Evolutionary conservation across 2,113 vertebrate species (phyloP).

Genomic region (Amia ocellicauda): DNA sequence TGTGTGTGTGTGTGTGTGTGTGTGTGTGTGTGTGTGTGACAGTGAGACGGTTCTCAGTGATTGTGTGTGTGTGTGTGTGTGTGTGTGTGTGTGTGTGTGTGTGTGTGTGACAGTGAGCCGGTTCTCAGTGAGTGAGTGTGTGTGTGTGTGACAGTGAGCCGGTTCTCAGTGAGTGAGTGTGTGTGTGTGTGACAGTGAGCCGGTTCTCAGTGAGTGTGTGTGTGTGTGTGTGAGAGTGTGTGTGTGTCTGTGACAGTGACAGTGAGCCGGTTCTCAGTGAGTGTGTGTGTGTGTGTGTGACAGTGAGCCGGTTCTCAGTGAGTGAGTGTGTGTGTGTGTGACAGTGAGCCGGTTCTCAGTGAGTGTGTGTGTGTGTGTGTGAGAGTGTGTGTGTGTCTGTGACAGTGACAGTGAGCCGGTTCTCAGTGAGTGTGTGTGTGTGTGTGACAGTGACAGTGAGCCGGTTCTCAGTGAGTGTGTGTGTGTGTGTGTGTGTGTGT

Average conservation of each 20-base stretch:
- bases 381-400: constrained; percentile 6
- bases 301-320: no score
- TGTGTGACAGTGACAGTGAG: no score
- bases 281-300: constrained; percentile 8
- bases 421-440: neutral
- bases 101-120: neutral
- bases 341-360: neutral
- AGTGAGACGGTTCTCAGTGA: no score
- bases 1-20: neutral
- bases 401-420: no score
- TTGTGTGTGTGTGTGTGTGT: neutral
- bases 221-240: constrained; percentile 13
- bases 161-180: no score
- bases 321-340: constrained; percentile 8
- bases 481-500: neutral
- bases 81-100: neutral
- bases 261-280: no score
- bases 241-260: constrained; percentile 5
- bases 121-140: constrained; percentile 31
- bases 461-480: neutral
- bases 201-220: no score
- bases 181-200: no score
- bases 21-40: neutral
- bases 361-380: constrained; percentile 18
- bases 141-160: no score